A percentile compares a stretch with the other conserved stretches of the same genome.
These are phyloP conservation scores for Heliconius charithonia DNA, from an alignment of 2,888 invertebrate genomes.

Conservation along the genomic window DNA sequence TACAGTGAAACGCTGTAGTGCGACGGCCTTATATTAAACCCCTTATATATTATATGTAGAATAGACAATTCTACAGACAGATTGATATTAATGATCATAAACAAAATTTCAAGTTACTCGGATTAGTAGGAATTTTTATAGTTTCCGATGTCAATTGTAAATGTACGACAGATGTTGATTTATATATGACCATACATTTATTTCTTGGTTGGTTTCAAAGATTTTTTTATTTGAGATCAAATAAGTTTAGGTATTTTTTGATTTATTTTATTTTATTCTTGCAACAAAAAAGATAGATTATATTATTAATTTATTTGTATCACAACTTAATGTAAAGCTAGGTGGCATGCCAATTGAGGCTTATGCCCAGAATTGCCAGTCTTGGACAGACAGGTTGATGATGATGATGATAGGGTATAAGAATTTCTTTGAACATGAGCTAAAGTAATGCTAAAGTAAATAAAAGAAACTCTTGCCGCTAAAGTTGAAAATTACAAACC, in stretches of 20 bases:
- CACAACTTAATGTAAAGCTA: too few species aligned
- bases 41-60: not conserved
- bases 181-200: not conserved
- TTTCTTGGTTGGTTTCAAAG: not conserved
- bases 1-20: too few species aligned
- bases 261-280: too few species aligned
- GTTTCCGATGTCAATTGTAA: slow-evolving; percentile 58
- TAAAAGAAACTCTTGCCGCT: not conserved
- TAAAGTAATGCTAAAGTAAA: not conserved
- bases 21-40: too few species aligned
- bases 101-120: slow-evolving; percentile 24
- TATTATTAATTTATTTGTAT: too few species aligned
- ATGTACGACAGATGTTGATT: slow-evolving; percentile 3
- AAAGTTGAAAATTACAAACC: not conserved
- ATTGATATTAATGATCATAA: slow-evolving; percentile 29
- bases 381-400: too few species aligned
- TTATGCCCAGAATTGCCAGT: too few species aligned
- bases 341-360: too few species aligned
- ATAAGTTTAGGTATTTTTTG: too few species aligned
- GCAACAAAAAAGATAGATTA: too few species aligned
- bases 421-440: too few species aligned
- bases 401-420: too few species aligned
- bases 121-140: slow-evolving; percentile 64
- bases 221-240: not conserved
- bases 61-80: slow-evolving; percentile 1